These are phyloP conservation scores for Bambusicola thoracicus DNA, from an alignment of 2,113 vertebrate species.

Conservation along the genomic window DNA sequence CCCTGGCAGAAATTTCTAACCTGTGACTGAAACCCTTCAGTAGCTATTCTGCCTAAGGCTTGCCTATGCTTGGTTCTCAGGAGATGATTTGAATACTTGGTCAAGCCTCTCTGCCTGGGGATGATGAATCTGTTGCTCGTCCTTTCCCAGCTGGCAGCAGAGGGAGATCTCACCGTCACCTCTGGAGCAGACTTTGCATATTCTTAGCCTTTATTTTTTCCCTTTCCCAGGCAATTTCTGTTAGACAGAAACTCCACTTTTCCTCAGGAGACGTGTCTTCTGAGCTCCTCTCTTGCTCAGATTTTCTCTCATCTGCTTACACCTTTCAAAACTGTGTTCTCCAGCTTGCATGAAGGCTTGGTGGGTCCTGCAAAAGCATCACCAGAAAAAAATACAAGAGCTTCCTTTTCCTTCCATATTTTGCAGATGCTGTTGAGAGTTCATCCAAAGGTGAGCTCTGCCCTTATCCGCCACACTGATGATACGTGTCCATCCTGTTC, in stretches of 20 bases:
- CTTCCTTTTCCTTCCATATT: fast-evolving
- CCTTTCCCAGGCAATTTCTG: not conserved
- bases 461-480: not conserved
- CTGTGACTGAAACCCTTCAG: not conserved
- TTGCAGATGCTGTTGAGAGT: not conserved
- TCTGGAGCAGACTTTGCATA: not conserved
- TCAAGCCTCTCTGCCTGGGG: not conserved
- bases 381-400: not conserved
- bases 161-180: not conserved
- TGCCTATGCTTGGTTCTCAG: not conserved
- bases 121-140: not conserved
- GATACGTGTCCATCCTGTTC: not conserved
- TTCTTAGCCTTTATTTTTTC: not conserved
- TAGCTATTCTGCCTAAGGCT: not conserved
- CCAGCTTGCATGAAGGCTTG: not conserved
- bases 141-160: not conserved
- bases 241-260: not conserved
- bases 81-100: not conserved
- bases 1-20: not conserved
- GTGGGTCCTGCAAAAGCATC: not conserved
- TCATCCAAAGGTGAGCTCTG: not conserved
- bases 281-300: not conserved
- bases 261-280: not conserved
- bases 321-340: not conserved
- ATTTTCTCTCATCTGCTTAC: not conserved